Evolutionary conservation across 2,797 vertebrate genomes (phyloP).

Genomic region (Meda fulgida): DNA sequence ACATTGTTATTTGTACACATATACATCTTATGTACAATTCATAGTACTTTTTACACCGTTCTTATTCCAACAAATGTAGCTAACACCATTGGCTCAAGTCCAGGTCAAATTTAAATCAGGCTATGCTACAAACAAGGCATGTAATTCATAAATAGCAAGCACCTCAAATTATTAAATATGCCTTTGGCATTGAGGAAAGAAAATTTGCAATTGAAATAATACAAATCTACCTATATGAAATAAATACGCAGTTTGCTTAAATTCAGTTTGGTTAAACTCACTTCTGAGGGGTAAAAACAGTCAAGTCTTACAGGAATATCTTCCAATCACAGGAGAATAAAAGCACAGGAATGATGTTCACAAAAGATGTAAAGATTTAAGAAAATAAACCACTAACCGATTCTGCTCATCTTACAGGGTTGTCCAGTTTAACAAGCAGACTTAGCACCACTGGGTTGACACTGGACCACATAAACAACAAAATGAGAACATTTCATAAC

Average conservation of each 20-base stretch:
- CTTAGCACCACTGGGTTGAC: conserved; percentile 19
- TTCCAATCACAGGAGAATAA: conserved; percentile 40
- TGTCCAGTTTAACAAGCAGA: conserved; percentile 10
- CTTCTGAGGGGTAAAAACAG: conserved; percentile 36
- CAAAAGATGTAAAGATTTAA: neutral
- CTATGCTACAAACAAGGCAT: conserved; percentile 50
- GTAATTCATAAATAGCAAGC: conserved; percentile 62
- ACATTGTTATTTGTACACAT: conserved; percentile 47
- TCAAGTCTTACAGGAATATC: conserved; percentile 65
- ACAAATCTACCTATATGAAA: conserved; percentile 49
- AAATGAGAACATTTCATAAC: conserved; percentile 13
- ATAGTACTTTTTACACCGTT: conserved; percentile 44
- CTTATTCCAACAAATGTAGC: conserved; percentile 19
- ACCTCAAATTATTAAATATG: conserved; percentile 64
- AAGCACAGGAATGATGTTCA: neutral
- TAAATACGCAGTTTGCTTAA: conserved; percentile 59
- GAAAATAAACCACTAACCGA: conserved; percentile 23
- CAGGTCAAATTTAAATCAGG: conserved; percentile 24
- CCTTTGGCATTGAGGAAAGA: conserved; percentile 65
- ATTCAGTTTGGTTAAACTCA: conserved; percentile 46
- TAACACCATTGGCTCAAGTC: conserved; percentile 35
- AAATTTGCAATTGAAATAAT: conserved; percentile 49
- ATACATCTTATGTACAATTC: conserved; percentile 57
- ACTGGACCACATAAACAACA: neutral
- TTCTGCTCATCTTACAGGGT: neutral